These are phyloP conservation scores for Epinephelus lanceolatus DNA, from an alignment of 2,113 vertebrate species.

Conservation along the genomic window DNA sequence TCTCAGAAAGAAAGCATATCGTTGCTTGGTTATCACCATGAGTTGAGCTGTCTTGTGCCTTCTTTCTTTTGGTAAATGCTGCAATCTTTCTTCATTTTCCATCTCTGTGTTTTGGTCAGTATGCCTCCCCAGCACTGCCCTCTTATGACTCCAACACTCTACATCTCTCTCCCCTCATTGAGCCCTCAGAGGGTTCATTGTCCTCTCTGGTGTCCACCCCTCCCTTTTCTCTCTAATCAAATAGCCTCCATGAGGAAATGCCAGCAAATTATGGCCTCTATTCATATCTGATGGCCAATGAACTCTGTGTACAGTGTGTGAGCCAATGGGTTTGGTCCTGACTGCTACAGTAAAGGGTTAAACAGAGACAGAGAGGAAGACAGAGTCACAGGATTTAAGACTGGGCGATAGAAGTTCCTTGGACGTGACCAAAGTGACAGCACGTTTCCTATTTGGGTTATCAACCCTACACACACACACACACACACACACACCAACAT, in stretches of 20 bases:
- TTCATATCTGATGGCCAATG: conserved; percentile 80
- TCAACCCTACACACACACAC: conserved; percentile 6
- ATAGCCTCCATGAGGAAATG: conserved; percentile 80
- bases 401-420: conserved; percentile 33
- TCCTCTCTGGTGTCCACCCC: conserved; percentile 61
- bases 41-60: neutral
- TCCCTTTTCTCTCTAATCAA: conserved; percentile 71
- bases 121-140: conserved; percentile 25
- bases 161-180: neutral
- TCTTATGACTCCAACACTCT: conserved; percentile 28
- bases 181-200: conserved; percentile 73
- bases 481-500: neutral
- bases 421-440: conserved; percentile 45
- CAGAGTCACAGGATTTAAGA: conserved; percentile 25
- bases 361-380: conserved; percentile 19
- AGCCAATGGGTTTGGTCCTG: neutral
- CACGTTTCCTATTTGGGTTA: conserved; percentile 59
- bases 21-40: neutral
- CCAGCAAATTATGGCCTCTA: conserved; percentile 78
- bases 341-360: conserved; percentile 8
- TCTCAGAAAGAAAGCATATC: too few relatives aligned
- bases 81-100: neutral
- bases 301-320: conserved; percentile 51
- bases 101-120: conserved; percentile 1
- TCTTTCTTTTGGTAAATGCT: neutral